Conservation (phyloP, 2,797 vertebrate genomes). For the Sphenodon punctatus region DNA sequence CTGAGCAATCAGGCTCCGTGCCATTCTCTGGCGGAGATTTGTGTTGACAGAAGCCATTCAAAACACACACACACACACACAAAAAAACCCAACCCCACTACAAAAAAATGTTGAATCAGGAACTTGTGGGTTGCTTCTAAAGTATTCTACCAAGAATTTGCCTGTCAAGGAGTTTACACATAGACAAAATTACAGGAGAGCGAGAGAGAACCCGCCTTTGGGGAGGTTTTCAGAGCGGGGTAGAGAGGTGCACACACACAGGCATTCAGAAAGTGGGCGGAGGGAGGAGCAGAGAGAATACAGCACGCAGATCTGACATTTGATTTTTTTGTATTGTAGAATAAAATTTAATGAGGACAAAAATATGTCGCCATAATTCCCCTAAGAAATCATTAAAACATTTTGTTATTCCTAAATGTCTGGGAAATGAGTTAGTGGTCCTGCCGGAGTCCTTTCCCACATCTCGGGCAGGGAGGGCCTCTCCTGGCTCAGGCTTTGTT, state of each 20-base stretch:
- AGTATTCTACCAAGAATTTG: constrained; percentile 67
- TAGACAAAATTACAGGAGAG: background rate
- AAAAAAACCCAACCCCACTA: background rate
- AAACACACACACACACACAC: constrained; percentile 10
- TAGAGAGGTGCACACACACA: background rate
- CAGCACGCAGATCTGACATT: constrained; percentile 70
- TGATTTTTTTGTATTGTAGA: constrained; percentile 64
- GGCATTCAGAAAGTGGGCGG: background rate
- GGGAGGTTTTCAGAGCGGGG: too few relatives aligned
- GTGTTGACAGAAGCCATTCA: constrained; percentile 81
- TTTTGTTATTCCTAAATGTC: constrained; percentile 81
- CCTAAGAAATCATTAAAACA: constrained; percentile 81
- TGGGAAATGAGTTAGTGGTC: constrained; percentile 77
- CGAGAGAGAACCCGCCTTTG: background rate
- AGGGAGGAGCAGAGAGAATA: constrained; percentile 14
- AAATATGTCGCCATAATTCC: constrained; percentile 76
- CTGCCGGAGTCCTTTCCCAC: constrained; percentile 64
- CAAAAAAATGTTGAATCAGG: constrained; percentile 78
- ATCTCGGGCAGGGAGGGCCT: constrained; percentile 48
- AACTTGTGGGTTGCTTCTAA: constrained; percentile 63
- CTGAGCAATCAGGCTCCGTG: constrained; percentile 79
- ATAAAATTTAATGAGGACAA: constrained; percentile 78
- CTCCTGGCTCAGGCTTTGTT: background rate
- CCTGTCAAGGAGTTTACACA: constrained; percentile 66
- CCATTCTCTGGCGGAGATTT: constrained; percentile 75